Evolutionary conservation across 2,113 vertebrate species (phyloP).

Genomic region (Mobula birostris): DNA sequence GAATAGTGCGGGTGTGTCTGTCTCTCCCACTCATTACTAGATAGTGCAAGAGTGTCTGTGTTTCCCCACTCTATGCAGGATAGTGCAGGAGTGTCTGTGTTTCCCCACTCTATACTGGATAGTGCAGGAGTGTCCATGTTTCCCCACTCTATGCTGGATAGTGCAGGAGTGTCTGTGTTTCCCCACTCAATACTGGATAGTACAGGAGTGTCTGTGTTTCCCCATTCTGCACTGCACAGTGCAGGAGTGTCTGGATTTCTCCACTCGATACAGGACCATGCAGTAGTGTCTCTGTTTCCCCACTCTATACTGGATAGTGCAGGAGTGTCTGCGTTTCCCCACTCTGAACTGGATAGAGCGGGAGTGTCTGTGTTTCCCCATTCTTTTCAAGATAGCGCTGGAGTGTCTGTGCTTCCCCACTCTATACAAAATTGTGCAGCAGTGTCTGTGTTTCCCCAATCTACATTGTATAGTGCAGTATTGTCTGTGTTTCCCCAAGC

Average conservation of each 20-base stretch:
- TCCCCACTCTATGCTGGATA: neutral
- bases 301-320: too few species aligned
- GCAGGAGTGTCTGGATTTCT: too few species aligned
- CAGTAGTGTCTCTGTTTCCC: too few species aligned
- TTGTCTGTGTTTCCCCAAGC: neutral
- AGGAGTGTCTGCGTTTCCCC: too few species aligned
- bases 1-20: too few species aligned
- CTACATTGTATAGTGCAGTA: neutral
- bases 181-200: neutral
- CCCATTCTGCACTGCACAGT: too few species aligned
- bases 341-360: too few species aligned
- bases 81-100: neutral
- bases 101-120: neutral
- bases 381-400: neutral
- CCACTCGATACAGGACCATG: neutral
- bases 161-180: neutral
- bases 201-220: too few species aligned
- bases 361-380: too few species aligned
- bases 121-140: neutral
- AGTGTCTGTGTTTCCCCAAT: neutral
- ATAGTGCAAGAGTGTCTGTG: neutral
- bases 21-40: too few species aligned
- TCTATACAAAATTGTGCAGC: too few species aligned
- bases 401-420: neutral
- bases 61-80: neutral